These are phyloP conservation scores for Drosophila azteca DNA, from an alignment of 1,140 invertebrate genomes.

Conservation along the genomic window DNA sequence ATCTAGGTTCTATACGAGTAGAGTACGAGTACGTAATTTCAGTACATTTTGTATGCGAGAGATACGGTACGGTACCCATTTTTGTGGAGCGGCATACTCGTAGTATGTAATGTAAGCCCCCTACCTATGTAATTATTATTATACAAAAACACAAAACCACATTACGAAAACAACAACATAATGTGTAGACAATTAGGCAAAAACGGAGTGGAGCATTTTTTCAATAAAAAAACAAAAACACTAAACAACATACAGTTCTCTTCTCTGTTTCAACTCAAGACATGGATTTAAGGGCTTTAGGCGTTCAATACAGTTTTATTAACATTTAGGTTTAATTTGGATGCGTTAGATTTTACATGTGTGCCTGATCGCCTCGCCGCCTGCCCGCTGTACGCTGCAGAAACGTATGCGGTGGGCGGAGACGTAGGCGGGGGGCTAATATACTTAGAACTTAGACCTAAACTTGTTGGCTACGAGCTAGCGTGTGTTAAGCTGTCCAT, in stretches of 20 bases:
- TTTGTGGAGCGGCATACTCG: constrained; percentile 57
- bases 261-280: neutral
- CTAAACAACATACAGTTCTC: constrained; percentile 53
- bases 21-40: constrained; percentile 72
- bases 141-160: constrained; percentile 60
- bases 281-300: neutral
- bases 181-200: constrained; percentile 79
- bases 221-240: constrained; percentile 68
- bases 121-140: constrained; percentile 79
- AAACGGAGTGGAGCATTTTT: constrained; percentile 80
- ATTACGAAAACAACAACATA: constrained; percentile 47
- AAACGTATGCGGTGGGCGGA: constrained; percentile 28
- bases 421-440: constrained; percentile 26
- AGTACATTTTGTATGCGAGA: constrained; percentile 74
- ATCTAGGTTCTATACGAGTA: constrained; percentile 56
- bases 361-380: constrained; percentile 4
- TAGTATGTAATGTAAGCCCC: constrained; percentile 57
- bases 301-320: constrained; percentile 67
- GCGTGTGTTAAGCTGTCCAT: constrained; percentile 64
- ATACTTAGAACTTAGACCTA: constrained; percentile 63
- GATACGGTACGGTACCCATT: constrained; percentile 52
- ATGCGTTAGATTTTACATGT: constrained; percentile 74
- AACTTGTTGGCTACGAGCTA: constrained; percentile 62
- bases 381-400: constrained; percentile 23
- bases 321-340: constrained; percentile 68